Evolutionary conservation across 2,888 invertebrate species (phyloP).

Genomic region (Volucella inflata): DNA sequence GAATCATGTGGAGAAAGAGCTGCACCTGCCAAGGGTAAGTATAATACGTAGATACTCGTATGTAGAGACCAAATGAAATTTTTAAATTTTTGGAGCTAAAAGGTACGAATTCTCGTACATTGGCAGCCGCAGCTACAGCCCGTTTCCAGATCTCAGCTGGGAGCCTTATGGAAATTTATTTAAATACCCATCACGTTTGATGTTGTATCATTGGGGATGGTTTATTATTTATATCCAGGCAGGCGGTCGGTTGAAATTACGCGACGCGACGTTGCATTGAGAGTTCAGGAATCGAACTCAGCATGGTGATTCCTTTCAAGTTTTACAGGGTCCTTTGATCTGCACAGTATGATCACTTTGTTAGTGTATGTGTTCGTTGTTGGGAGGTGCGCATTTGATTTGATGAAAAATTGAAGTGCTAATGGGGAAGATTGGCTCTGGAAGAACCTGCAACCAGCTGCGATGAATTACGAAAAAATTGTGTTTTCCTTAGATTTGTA

Average conservation of each 20-base stretch:
- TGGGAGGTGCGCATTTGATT: slow-evolving; percentile 79
- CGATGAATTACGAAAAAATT: slow-evolving; percentile 67
- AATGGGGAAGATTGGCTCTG: slow-evolving; percentile 81
- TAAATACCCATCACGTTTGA: slow-evolving; percentile 75
- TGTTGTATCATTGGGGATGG: slow-evolving; percentile 73
- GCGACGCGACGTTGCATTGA: slow-evolving; percentile 31
- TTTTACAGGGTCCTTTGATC: slow-evolving; percentile 73
- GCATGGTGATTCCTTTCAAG: slow-evolving; percentile 71
- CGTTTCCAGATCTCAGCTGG: slow-evolving; percentile 68
- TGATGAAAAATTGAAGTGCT: slow-evolving; percentile 83
- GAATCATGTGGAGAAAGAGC: slow-evolving; percentile 4
- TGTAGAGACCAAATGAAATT: slow-evolving; percentile 42
- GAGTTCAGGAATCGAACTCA: slow-evolving; percentile 70
- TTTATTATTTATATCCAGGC: slow-evolving; percentile 70
- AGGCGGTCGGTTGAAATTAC: slow-evolving; percentile 67
- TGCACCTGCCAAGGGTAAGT: not conserved
- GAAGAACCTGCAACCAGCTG: slow-evolving; percentile 56
- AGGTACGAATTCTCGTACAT: slow-evolving; percentile 43
- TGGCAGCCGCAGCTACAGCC: slow-evolving; percentile 53
- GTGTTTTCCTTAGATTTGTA: not conserved
- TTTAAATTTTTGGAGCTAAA: slow-evolving; percentile 52
- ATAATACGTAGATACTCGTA: not conserved
- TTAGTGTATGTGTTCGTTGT: slow-evolving; percentile 19
- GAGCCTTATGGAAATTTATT: slow-evolving; percentile 75
- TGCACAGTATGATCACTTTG: slow-evolving; percentile 54